Conservation (phyloP, 2,113 vertebrate genomes). For the Chloroceryle aenea region DNA sequence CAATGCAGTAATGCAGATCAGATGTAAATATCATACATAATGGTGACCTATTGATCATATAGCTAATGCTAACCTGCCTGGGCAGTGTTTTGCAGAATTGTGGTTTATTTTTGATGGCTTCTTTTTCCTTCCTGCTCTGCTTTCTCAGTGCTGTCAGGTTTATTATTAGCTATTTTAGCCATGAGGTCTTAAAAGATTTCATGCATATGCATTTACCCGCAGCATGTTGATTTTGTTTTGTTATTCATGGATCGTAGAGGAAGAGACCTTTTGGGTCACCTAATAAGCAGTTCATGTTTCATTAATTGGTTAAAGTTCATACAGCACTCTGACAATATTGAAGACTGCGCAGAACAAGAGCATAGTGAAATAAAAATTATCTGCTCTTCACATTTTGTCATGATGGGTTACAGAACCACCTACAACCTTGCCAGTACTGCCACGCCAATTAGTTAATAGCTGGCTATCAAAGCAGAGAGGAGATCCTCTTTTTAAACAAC, state of each 20-base stretch:
- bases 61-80: background rate
- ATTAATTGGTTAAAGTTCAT: constrained; percentile 67
- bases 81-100: constrained; percentile 8
- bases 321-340: constrained; percentile 43
- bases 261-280: constrained; percentile 61
- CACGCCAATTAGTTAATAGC: background rate
- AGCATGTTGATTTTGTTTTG: constrained; percentile 44
- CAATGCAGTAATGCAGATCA: constrained; percentile 42
- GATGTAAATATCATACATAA: constrained; percentile 32
- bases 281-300: constrained; percentile 67
- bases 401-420: constrained; percentile 42
- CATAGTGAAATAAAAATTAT: constrained; percentile 64
- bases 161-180: constrained; percentile 55
- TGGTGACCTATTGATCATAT: constrained; percentile 26
- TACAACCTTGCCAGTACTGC: background rate
- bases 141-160: constrained; percentile 4
- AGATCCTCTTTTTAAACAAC: background rate
- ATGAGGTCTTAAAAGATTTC: constrained; percentile 37
- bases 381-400: constrained; percentile 38
- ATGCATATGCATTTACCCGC: constrained; percentile 48
- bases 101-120: constrained; percentile 33
- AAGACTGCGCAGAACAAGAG: constrained; percentile 57
- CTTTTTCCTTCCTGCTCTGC: constrained; percentile 12
- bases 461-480: constrained; percentile 18
- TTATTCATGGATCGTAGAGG: constrained; percentile 34